Evolutionary conservation across 2,888 invertebrate species (phyloP).

Genomic region (Tinea pellionella): DNA sequence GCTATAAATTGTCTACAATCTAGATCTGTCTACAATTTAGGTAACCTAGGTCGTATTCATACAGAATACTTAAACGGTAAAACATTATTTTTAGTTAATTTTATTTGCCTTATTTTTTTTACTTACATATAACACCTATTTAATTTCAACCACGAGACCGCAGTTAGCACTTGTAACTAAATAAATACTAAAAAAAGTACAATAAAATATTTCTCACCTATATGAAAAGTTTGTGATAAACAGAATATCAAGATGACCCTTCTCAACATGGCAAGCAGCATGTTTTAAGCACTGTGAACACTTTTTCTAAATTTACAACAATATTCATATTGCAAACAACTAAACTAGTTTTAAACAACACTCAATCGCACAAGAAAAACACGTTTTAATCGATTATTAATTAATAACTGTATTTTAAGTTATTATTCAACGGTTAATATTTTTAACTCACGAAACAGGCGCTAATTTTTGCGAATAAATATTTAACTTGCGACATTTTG

Average conservation of each 20-base stretch:
- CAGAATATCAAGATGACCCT: background rate
- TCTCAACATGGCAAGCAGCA: background rate
- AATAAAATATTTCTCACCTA: background rate
- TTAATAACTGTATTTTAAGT: background rate
- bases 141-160: too few species aligned
- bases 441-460: background rate
- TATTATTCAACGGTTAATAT: background rate
- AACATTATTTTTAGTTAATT: too few species aligned
- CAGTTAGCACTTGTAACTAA: too few species aligned
- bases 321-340: slow-evolving; percentile 2
- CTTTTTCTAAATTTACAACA: slow-evolving; percentile 1
- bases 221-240: background rate
- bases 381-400: background rate
- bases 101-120: too few species aligned
- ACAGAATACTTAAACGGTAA: too few species aligned
- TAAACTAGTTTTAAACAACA: background rate
- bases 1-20: too few species aligned
- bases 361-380: background rate
- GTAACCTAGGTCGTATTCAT: too few species aligned
- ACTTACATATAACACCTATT: too few species aligned
- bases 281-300: background rate
- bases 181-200: too few species aligned
- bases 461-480: background rate
- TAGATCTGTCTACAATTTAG: too few species aligned
- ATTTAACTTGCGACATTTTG: background rate